Conservation (phyloP, 2,113 vertebrate species). For the Serranochromis macrocephalus region DNA sequence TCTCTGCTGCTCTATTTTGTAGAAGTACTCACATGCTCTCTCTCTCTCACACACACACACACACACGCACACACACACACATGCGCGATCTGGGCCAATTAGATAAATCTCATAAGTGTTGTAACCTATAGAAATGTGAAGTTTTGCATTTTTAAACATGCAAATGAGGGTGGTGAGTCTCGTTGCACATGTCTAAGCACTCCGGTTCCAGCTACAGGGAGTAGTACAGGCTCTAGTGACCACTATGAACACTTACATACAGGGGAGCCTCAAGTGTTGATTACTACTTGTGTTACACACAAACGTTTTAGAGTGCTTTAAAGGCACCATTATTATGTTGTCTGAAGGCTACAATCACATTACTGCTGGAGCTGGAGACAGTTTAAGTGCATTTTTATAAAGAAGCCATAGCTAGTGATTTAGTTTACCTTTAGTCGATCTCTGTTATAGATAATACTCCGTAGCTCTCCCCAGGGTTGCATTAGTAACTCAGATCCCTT, state of each 20-base stretch:
- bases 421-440: constrained; percentile 20
- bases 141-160: neutral
- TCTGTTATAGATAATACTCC: constrained; percentile 16
- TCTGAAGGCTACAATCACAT: constrained; percentile 3
- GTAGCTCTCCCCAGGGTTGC: constrained; percentile 3
- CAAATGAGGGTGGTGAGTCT: neutral
- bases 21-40: neutral
- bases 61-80: neutral
- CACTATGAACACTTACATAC: neutral
- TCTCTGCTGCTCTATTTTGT: constrained; percentile 1
- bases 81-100: neutral
- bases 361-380: neutral
- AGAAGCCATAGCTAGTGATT: neutral
- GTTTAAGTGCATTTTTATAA: constrained; percentile 4
- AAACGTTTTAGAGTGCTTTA: constrained; percentile 12
- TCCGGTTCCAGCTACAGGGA: neutral
- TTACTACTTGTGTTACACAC: neutral
- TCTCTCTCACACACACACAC: neutral
- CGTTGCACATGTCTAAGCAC: neutral
- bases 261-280: neutral
- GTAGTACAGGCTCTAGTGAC: neutral
- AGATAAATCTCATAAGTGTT: neutral
- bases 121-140: neutral
- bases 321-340: constrained; percentile 18
- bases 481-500: constrained; percentile 13